phyloP scores from a whole-genome alignment of 2,888 invertebrate genomes.

The Acrocyrtus sp. region DNA sequence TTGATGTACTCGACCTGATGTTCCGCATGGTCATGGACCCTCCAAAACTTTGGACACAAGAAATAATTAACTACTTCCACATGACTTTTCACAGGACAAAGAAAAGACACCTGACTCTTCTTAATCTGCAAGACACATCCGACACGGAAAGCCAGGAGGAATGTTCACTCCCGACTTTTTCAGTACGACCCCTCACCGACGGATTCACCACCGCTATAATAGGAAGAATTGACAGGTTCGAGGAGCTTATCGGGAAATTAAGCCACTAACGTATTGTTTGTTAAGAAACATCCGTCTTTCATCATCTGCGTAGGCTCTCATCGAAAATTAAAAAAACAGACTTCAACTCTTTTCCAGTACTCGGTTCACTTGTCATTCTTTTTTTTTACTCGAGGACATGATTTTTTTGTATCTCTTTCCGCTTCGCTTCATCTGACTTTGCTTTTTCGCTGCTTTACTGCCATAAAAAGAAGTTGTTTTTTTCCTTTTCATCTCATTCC shows the following conservation, averaged over 20 bases:
- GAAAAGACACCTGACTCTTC: neutral
- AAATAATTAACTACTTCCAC: conserved; percentile 30
- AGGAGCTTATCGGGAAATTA: conserved; percentile 27
- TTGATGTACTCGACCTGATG: conserved; percentile 30
- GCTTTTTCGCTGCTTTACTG: no score
- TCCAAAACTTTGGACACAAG: conserved; percentile 26
- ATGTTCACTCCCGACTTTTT: conserved; percentile 8
- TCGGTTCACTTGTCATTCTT: no score
- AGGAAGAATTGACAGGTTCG: conserved; percentile 19
- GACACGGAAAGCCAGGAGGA: neutral
- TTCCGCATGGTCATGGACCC: conserved; percentile 29
- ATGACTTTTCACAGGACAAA: conserved; percentile 15
- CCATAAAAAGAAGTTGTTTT: no score
- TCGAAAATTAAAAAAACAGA: no score
- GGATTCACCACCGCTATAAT: conserved; percentile 12
- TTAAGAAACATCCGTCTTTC: no score
- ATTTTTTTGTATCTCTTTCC: no score
- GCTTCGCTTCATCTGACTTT: no score
- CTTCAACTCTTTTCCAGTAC: no score
- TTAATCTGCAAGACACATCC: conserved; percentile 3
- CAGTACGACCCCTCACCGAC: conserved; percentile 15
- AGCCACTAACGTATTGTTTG: no score
- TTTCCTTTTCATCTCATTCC: no score
- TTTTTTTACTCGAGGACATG: no score
- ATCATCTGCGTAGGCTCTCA: no score